Evolutionary conservation across 2,797 vertebrate species (phyloP).

Genomic region (Channallabes apus): DNA sequence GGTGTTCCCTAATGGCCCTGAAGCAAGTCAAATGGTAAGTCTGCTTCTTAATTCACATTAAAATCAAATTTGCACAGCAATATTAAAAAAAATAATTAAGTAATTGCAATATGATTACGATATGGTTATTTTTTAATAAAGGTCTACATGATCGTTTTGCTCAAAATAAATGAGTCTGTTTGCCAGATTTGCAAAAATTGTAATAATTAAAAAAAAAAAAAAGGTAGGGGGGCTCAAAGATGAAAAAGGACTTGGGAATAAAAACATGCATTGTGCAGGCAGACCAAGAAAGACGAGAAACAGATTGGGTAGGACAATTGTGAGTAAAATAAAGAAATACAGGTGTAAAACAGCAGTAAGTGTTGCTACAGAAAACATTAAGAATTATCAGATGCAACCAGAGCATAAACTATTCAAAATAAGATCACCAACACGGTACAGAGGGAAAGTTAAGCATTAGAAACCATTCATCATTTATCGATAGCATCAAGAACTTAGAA

Average conservation of each 20-base stretch:
- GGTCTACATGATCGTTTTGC: neutral
- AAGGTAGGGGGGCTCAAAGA: neutral
- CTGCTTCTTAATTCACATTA: neutral
- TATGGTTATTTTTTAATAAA: neutral
- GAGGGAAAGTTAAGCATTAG: neutral
- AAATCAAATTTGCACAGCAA: neutral
- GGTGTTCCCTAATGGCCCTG: neutral
- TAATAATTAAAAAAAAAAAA: neutral
- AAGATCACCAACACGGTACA: neutral
- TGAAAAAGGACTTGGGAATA: neutral
- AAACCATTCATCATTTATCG: neutral
- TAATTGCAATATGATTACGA: neutral
- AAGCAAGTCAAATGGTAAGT: slow-evolving; percentile 1
- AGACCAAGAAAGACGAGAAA: neutral
- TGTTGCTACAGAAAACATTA: neutral
- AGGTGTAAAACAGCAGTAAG: neutral
- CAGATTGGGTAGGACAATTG: neutral
- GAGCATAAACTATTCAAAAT: neutral
- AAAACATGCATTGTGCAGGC: neutral
- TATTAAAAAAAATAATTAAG: neutral
- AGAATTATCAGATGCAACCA: neutral
- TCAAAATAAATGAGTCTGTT: neutral
- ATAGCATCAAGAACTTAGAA: neutral
- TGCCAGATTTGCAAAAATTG: neutral
- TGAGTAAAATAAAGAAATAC: neutral